Evolutionary conservation across 1,140 invertebrate genomes (phyloP).

Genomic region (Bombus superbus): DNA sequence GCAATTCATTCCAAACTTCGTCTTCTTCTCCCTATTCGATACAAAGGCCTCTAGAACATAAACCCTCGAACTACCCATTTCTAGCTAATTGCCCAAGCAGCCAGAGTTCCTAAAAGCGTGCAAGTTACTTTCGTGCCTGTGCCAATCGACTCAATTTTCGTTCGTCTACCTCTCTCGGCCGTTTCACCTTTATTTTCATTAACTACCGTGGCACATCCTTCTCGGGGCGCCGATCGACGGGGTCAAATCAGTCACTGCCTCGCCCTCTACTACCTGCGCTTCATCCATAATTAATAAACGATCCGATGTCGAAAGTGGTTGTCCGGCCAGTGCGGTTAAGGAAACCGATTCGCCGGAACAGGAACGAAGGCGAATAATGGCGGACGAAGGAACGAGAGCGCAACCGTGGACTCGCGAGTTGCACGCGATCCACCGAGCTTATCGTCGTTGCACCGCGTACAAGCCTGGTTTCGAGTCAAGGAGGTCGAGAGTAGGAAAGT

Average conservation of each 20-base stretch:
- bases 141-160: conserved; percentile 18
- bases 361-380: neutral
- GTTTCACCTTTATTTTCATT: neutral
- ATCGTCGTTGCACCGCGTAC: neutral
- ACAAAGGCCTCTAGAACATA: neutral
- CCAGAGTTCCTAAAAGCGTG: neutral
- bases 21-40: no score
- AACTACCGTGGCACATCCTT: neutral
- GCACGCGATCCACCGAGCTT: conserved; percentile 64
- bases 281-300: conserved; percentile 71
- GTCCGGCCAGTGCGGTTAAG: conserved; percentile 23
- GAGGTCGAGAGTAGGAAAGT: conserved; percentile 22
- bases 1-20: neutral
- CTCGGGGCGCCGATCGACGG: neutral
- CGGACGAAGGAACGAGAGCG: neutral
- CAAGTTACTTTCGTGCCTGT: neutral
- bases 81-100: neutral
- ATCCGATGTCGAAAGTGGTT: conserved; percentile 38
- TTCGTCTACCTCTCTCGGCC: neutral
- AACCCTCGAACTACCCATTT: neutral
- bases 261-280: neutral
- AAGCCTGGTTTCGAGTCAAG: conserved; percentile 21
- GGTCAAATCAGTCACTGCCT: conserved; percentile 16
- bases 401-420: conserved; percentile 4
- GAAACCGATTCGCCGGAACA: conserved; percentile 14